Evolutionary conservation across 2,888 invertebrate species (phyloP).

Genomic region (Stenichneumon culpator): DNA sequence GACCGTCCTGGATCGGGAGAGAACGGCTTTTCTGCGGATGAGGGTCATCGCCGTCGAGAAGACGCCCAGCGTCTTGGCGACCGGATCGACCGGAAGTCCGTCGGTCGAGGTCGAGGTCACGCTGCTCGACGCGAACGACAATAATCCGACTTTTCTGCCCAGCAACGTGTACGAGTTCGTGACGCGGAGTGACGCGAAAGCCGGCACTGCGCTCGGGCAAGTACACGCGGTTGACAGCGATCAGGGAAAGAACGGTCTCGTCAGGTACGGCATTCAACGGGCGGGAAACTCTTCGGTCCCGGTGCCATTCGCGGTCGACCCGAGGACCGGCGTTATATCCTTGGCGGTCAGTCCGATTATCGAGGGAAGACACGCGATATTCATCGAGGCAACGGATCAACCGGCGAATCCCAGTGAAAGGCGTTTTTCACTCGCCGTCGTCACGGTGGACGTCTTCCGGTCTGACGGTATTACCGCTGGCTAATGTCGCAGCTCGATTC

Average conservation of each 20-base stretch:
- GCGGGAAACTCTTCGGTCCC: conserved; percentile 89
- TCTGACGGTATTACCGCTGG: conserved; percentile 78
- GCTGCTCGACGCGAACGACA: conserved; percentile 95
- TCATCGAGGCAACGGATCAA: conserved; percentile 94
- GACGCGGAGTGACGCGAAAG: conserved; percentile 88
- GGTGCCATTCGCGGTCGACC: conserved; percentile 91
- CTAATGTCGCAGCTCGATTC: not conserved
- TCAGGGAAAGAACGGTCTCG: conserved; percentile 91
- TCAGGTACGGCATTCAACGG: conserved; percentile 91
- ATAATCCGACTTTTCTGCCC: conserved; percentile 94
- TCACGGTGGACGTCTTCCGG: conserved; percentile 91
- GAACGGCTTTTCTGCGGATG: conserved; percentile 90
- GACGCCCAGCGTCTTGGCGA: conserved; percentile 88
- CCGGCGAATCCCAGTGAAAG: conserved; percentile 94
- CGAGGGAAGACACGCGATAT: conserved; percentile 92
- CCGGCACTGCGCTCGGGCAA: conserved; percentile 91
- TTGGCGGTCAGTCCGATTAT: conserved; percentile 89
- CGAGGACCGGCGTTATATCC: conserved; percentile 89
- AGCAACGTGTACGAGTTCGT: conserved; percentile 94
- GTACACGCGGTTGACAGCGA: conserved; percentile 94
- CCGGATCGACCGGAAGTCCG: conserved; percentile 84
- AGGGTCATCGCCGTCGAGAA: conserved; percentile 93
- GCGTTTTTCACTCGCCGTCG: conserved; percentile 93
- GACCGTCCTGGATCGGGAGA: conserved; percentile 92
- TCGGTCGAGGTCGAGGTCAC: conserved; percentile 93